These are phyloP conservation scores for Folsomia candida DNA, from an alignment of 2,888 invertebrate species.

Conservation along the genomic window DNA sequence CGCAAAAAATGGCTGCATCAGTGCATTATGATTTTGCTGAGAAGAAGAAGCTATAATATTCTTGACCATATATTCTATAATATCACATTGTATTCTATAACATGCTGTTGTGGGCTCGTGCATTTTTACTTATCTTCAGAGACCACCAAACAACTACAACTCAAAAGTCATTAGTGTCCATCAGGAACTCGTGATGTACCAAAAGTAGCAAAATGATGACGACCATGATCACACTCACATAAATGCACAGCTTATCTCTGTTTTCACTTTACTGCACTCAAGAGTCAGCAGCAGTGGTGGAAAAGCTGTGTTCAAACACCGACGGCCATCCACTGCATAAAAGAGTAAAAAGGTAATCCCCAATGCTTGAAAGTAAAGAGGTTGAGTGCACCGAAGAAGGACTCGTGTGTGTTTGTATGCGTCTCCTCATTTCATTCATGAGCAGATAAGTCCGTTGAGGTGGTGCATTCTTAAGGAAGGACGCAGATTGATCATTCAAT, in stretches of 20 bases:
- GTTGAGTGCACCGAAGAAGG: not conserved
- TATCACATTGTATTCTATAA: no score
- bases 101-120: not conserved
- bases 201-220: not conserved
- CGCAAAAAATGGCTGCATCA: no score
- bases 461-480: no score
- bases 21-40: no score
- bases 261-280: conserved; percentile 4
- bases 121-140: conserved; percentile 8
- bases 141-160: not conserved
- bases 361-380: not conserved
- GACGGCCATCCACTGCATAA: not conserved
- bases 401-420: no score
- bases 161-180: conserved; percentile 8
- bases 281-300: no score
- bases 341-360: not conserved
- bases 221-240: not conserved
- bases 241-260: conserved; percentile 4
- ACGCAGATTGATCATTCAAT: no score
- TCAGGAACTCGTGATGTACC: not conserved
- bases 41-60: no score
- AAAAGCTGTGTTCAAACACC: no score
- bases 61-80: no score
- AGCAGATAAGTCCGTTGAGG: no score
- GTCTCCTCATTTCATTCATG: no score